Conservation (phyloP, 2,113 vertebrate genomes). For the Paracanthobrama guichenoti region DNA sequence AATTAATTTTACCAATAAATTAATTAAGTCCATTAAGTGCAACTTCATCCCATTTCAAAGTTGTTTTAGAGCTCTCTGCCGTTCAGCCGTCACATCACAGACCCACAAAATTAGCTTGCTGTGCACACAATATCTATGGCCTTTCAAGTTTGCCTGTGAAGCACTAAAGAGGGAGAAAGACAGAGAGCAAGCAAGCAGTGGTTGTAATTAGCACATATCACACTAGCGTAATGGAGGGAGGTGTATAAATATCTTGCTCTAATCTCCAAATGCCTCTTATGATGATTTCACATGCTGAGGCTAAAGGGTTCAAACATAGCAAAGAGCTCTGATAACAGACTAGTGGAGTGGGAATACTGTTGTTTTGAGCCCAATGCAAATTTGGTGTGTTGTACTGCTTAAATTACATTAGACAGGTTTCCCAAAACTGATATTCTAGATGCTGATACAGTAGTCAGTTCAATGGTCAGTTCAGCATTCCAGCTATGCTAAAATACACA, state of each 20-base stretch:
- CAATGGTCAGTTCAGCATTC: not conserved
- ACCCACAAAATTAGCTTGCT: constrained; percentile 63
- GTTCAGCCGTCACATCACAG: constrained; percentile 61
- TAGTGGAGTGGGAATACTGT: not conserved
- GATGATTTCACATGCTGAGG: constrained; percentile 10
- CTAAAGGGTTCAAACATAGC: not conserved
- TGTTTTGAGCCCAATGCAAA: not conserved
- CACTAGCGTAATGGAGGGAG: constrained; percentile 42
- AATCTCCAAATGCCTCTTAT: constrained; percentile 44
- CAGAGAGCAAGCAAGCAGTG: constrained; percentile 59
- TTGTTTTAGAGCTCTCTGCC: constrained; percentile 55
- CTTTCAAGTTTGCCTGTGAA: constrained; percentile 70
- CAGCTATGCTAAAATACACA: not conserved
- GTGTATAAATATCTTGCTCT: constrained; percentile 45
- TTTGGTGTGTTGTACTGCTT: not conserved
- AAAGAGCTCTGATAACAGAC: not conserved
- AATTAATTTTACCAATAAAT: too few relatives aligned
- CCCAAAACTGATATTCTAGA: not conserved
- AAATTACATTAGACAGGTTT: not conserved
- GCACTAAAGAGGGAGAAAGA: constrained; percentile 63
- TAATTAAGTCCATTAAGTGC: not conserved
- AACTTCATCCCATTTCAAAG: constrained; percentile 54
- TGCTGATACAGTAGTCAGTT: not conserved
- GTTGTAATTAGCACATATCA: constrained; percentile 65
- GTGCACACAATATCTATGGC: constrained; percentile 67